Conservation (phyloP, 1,140 invertebrate genomes). For the Nasonia vitripennis region DNA sequence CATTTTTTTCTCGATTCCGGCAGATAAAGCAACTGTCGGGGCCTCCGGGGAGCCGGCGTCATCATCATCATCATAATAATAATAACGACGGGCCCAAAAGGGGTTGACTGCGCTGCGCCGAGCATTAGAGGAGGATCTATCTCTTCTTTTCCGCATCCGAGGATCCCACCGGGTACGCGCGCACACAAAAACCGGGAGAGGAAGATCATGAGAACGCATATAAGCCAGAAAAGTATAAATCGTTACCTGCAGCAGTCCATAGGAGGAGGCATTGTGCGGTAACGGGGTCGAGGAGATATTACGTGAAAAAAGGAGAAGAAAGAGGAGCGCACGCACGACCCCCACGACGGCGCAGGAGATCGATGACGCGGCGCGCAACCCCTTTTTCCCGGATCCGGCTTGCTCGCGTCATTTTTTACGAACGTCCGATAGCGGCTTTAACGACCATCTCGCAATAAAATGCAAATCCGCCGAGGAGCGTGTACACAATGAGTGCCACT, state of each 20-base stretch:
- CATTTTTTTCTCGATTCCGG: constrained; percentile 31
- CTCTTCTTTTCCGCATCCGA: constrained; percentile 61
- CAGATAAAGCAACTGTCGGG: constrained; percentile 43
- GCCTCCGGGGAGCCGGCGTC: neutral
- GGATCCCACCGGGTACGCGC: constrained; percentile 22
- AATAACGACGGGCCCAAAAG: constrained; percentile 27
- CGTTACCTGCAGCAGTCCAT: constrained; percentile 57
- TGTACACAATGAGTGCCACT: constrained; percentile 7
- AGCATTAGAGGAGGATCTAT: constrained; percentile 53
- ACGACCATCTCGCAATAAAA: constrained; percentile 33
- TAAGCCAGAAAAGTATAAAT: constrained; percentile 54
- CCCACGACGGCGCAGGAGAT: constrained; percentile 60
- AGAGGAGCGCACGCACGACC: constrained; percentile 51
- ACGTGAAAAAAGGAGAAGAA: constrained; percentile 1
- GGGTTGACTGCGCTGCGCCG: constrained; percentile 31
- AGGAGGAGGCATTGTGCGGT: constrained; percentile 21
- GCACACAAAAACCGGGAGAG: neutral
- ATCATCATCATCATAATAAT: neutral
- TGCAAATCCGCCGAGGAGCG: constrained; percentile 41
- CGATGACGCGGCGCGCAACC: constrained; percentile 67
- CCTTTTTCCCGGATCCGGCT: constrained; percentile 59
- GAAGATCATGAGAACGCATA: constrained; percentile 65
- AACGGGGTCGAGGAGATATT: constrained; percentile 50
- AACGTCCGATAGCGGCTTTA: constrained; percentile 44
- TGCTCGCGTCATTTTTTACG: constrained; percentile 57